These are phyloP conservation scores for Heterodera filipjevi DNA, from an alignment of 2,888 invertebrate species.

Conservation along the genomic window DNA sequence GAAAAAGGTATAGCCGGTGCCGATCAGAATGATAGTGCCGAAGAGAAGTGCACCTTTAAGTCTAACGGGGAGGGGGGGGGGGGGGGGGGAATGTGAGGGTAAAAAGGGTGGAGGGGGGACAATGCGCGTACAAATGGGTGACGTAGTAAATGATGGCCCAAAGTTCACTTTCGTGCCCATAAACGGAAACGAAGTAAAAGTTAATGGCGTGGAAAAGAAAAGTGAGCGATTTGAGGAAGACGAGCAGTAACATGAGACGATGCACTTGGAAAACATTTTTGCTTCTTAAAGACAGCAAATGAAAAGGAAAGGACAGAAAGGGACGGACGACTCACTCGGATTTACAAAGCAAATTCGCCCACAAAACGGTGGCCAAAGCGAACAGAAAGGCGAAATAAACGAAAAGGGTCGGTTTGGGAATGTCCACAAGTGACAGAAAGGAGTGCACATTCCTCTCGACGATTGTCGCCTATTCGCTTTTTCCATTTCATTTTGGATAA, in stretches of 20 bases:
- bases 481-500: neutral
- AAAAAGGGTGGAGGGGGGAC: too few relatives aligned
- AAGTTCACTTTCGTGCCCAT: slow-evolving; percentile 90
- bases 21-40: slow-evolving; percentile 91
- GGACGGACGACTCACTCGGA: slow-evolving; percentile 43
- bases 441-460: slow-evolving; percentile 77
- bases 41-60: slow-evolving; percentile 89
- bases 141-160: slow-evolving; percentile 97
- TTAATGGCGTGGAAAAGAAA: slow-evolving; percentile 85
- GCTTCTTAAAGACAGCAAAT: slow-evolving; percentile 66
- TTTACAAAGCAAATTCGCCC: slow-evolving; percentile 84
- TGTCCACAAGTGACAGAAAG: slow-evolving; percentile 75
- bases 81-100: too few relatives aligned
- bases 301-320: too few relatives aligned
- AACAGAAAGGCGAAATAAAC: slow-evolving; percentile 88
- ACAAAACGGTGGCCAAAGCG: slow-evolving; percentile 84
- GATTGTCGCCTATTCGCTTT: slow-evolving; percentile 75
- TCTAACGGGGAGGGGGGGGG: slow-evolving; percentile 68
- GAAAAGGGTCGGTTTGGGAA: slow-evolving; percentile 89
- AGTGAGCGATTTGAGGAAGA: slow-evolving; percentile 74
- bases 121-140: slow-evolving; percentile 83
- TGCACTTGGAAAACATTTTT: slow-evolving; percentile 83
- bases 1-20: slow-evolving; percentile 98
- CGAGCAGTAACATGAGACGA: slow-evolving; percentile 90
- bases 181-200: slow-evolving; percentile 84